Conservation (phyloP, 2,888 invertebrate species). For the Drosophila neotestacea region DNA sequence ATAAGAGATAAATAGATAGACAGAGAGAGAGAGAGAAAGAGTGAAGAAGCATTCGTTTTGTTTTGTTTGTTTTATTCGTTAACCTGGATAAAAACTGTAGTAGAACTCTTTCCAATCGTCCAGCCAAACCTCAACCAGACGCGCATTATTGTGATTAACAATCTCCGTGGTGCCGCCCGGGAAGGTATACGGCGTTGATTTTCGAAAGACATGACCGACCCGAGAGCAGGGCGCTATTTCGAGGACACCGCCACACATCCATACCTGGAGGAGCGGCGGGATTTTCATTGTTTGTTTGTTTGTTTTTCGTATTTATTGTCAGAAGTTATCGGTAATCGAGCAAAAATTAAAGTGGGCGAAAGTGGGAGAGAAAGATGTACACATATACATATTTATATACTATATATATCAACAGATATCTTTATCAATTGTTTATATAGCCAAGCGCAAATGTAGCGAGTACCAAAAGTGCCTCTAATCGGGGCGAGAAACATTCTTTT, state of each 20-base stretch:
- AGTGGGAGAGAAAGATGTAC: conserved; percentile 56
- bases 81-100: conserved; percentile 99
- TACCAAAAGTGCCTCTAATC: conserved; percentile 32
- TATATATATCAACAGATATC: conserved; percentile 11
- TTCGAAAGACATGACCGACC: conserved; percentile 98
- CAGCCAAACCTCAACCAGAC: conserved; percentile 99
- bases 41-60: conserved; percentile 68
- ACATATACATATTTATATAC: conserved; percentile 40
- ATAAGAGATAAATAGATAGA: conserved; percentile 36
- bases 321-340: conserved; percentile 34
- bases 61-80: conserved; percentile 55
- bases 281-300: background rate
- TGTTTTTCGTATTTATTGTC: background rate
- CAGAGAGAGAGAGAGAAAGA: conserved; percentile 34
- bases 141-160: conserved; percentile 99
- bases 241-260: conserved; percentile 98
- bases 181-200: conserved; percentile 99
- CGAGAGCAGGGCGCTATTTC: conserved; percentile 97
- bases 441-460: conserved; percentile 59
- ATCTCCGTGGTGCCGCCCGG: conserved; percentile 98
- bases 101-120: conserved; percentile 99
- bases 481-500: background rate
- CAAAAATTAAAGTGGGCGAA: conserved; percentile 25
- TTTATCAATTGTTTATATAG: conserved; percentile 33
- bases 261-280: conserved; percentile 88